Evolutionary conservation across 1,140 invertebrate genomes (phyloP), one percentile per base, ranked within the genome.

Genomic region (Asbolus verrucosus): DNA sequence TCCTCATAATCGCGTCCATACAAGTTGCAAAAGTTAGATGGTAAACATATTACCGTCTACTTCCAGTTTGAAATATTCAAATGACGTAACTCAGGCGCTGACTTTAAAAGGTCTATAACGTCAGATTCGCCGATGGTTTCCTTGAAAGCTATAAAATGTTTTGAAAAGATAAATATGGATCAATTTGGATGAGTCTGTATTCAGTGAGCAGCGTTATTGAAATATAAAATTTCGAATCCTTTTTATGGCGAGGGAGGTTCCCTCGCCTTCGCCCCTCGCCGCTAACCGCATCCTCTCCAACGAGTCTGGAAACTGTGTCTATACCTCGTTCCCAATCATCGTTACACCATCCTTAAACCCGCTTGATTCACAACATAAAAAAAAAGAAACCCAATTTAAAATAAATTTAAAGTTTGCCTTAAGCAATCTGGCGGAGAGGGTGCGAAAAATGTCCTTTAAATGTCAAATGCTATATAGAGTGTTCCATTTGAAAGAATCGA

Each of bases 121-220:
- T 19, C 30, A 36, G 59, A 59, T 59, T 59, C 46, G 46, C n/a
- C 18, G 13, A n/a, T n/a, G n/a, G n/a, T n/a, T n/a, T n/a, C n/a
- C n/a, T n/a, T n/a, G n/a, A n/a, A 59, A 19, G 16, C 15, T 59
- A 59, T 59, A 59, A 59, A 59, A 59, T 59, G 15, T 59, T 59
- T 19, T 21, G 16, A 62, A 62, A 62, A 62, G 59, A 62, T 62
- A 62, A 62, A 62, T 62, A 62, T 62, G 30, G 59, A 62, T 36
- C 59, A 33, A 62, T 62, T 62, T 62, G 30, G 24, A 1, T 14
- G 18, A 59, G 14, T 8, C 18, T 9, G 36, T 19, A 60, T 62
- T 33, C 24, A 62, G n/a, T 62, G 59, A 62, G 36, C 59, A 62
- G 36, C 27, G 36, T 33, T 62, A 62, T 62, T 62, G 27, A 62